Percentiles rank a stretch among this genome's conserved stretches.
Conservation (phyloP, 1,140 invertebrate genomes). For the Calliopsis andreniformis region DNA sequence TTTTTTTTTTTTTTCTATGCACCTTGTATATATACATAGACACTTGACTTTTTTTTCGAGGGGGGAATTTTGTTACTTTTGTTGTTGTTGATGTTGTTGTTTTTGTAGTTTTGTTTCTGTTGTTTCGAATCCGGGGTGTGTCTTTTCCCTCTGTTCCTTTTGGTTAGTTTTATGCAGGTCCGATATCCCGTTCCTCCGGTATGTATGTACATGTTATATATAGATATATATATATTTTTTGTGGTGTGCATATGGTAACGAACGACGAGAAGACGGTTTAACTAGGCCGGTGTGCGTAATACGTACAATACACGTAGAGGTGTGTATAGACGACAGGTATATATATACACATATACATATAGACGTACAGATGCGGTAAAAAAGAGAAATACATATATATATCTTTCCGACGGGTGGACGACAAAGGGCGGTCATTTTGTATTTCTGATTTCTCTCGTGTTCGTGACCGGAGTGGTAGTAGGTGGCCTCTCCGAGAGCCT, state of each 20-base stretch:
- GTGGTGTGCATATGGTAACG: constrained; percentile 45
- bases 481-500: constrained; percentile 20
- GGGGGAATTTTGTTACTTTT: background rate
- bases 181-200: constrained; percentile 40
- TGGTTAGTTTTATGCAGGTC: constrained; percentile 24
- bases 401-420: constrained; percentile 38
- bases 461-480: constrained; percentile 1
- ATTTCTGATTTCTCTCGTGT: constrained; percentile 19
- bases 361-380: constrained; percentile 32
- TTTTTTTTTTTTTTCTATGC: constrained; percentile 21
- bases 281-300: constrained; percentile 55
- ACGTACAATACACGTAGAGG: constrained; percentile 53
- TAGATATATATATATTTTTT: constrained; percentile 36
- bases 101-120: constrained; percentile 31
- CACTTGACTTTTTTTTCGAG: constrained; percentile 6
- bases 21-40: constrained; percentile 17
- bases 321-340: constrained; percentile 27
- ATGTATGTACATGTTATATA: constrained; percentile 36
- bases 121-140: constrained; percentile 24
- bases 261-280: constrained; percentile 53
- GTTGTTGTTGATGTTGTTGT: constrained; percentile 11
- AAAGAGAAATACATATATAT: constrained; percentile 46
- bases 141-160: constrained; percentile 32
- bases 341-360: constrained; percentile 31
- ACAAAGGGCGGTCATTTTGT: constrained; percentile 25